Conservation (phyloP, 2,888 invertebrate genomes). For the Odontothrips loti region DNA sequence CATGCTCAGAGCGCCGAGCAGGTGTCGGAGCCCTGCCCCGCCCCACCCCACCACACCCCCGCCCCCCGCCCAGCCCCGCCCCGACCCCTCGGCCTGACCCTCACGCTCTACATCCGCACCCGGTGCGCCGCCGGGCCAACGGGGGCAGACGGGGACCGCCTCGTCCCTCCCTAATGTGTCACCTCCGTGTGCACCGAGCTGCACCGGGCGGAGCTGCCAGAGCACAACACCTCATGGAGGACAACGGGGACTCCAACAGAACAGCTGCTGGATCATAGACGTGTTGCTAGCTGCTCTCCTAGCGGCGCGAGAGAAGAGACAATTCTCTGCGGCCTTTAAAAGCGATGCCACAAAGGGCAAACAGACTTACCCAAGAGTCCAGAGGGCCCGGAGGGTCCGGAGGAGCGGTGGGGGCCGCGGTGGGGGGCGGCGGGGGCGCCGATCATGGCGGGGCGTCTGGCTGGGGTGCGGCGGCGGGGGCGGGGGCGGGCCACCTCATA, state of each 20-base stretch:
- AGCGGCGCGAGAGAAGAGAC: not conserved
- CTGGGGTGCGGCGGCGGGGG: not conserved
- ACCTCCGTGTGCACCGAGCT: not conserved
- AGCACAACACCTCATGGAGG: too few species aligned
- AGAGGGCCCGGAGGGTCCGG: too few species aligned
- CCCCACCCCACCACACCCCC: not conserved
- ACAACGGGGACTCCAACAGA: too few species aligned
- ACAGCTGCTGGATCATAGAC: too few species aligned
- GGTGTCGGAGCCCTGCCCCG: not conserved
- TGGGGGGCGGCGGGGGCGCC: not conserved
- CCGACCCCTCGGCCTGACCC: not conserved
- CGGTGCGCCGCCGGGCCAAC: not conserved
- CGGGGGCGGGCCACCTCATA: constrained; percentile 20
- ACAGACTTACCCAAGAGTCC: not conserved
- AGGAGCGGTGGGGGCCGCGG: too few species aligned
- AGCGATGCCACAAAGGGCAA: too few species aligned
- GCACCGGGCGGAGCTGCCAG: too few species aligned
- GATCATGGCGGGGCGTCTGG: constrained; percentile 21
- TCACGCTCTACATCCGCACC: constrained; percentile 4
- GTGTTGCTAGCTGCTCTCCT: not conserved
- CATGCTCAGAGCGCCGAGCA: not conserved
- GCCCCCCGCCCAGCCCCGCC: not conserved
- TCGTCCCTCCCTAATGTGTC: not conserved
- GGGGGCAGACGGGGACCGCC: not conserved
- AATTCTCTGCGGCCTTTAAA: not conserved